Evolutionary conservation across 1,140 invertebrate species (phyloP).

Genomic region (Ostrea denselamellosa): DNA sequence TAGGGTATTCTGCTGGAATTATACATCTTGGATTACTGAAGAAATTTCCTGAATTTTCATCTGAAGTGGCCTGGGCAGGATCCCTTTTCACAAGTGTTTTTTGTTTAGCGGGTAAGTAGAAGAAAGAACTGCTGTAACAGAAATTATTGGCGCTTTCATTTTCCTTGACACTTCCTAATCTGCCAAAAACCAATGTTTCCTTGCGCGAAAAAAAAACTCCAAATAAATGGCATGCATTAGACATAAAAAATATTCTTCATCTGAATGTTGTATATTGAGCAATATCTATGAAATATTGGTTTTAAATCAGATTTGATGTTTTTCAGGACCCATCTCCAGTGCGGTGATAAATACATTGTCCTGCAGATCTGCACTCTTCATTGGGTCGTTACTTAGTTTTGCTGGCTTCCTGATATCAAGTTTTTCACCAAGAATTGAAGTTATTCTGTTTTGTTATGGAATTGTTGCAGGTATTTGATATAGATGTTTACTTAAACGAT

Average conservation of each 20-base stretch:
- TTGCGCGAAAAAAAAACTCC: too few species aligned
- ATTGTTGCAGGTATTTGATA: slow-evolving; percentile 15
- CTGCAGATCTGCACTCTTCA: slow-evolving; percentile 21
- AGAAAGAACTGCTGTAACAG: too few species aligned
- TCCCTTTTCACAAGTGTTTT: not conserved
- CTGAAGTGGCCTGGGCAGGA: not conserved
- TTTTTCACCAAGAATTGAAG: slow-evolving; percentile 12
- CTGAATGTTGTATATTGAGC: too few species aligned
- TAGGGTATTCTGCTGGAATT: slow-evolving; percentile 6
- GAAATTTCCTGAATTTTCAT: not conserved
- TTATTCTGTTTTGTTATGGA: slow-evolving; percentile 28
- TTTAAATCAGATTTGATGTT: not conserved
- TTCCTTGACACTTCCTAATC: not conserved
- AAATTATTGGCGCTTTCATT: not conserved
- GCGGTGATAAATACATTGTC: not conserved
- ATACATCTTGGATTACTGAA: not conserved
- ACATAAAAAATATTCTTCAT: too few species aligned
- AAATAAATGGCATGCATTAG: too few species aligned
- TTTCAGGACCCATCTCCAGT: slow-evolving; percentile 32
- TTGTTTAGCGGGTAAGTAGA: slow-evolving; percentile 7
- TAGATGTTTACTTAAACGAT: too few species aligned
- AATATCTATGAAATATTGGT: too few species aligned
- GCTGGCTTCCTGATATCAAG: slow-evolving; percentile 38
- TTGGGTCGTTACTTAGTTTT: slow-evolving; percentile 27
- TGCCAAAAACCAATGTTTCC: too few species aligned